phyloP scores from a whole-genome alignment of 2,113 vertebrate genomes.

The Ancistrus triradiatus region DNA sequence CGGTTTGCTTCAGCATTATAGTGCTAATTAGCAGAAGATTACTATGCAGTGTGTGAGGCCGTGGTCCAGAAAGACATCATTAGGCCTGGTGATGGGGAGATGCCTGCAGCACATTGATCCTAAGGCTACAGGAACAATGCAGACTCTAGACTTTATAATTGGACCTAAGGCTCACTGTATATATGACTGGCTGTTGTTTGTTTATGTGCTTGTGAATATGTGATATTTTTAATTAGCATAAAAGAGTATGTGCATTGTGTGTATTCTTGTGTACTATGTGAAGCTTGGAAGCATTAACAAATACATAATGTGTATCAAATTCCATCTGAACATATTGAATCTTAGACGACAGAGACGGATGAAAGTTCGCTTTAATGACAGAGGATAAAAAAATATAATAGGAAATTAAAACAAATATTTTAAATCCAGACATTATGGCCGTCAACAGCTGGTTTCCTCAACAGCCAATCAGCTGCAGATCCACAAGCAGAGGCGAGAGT shows the following conservation, averaged over 20 bases:
- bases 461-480: too few species aligned
- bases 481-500: too few species aligned
- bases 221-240: constrained; percentile 51
- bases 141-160: constrained; percentile 78
- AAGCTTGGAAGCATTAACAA: too few species aligned
- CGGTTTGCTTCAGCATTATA: constrained; percentile 77
- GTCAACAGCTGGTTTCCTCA: too few species aligned
- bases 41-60: constrained; percentile 78
- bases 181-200: constrained; percentile 44
- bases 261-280: too few species aligned
- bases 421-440: too few species aligned
- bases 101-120: constrained; percentile 78
- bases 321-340: too few species aligned
- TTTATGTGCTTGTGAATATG: constrained; percentile 56
- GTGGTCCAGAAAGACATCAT: constrained; percentile 80
- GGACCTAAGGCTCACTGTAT: constrained; percentile 61
- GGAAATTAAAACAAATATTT: too few species aligned
- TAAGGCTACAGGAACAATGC: constrained; percentile 74
- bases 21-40: constrained; percentile 81
- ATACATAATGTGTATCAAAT: too few species aligned
- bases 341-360: too few species aligned
- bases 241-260: not conserved
- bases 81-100: constrained; percentile 78
- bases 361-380: too few species aligned
- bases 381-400: too few species aligned